Evolutionary conservation across 1,140 invertebrate species (phyloP).

Genomic region (Sarcophaga peregrina): DNA sequence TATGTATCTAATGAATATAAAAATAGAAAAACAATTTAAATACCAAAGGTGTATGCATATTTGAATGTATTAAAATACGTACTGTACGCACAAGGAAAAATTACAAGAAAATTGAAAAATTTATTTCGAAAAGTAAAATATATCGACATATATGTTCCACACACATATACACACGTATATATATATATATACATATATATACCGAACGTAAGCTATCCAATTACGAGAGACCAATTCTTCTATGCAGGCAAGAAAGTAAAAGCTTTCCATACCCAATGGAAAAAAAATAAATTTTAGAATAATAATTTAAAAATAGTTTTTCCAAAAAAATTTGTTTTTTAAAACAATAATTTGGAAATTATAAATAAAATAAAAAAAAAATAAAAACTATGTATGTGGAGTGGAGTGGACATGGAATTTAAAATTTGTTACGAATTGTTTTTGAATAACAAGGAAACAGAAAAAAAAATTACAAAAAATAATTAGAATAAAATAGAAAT

Average conservation of each 20-base stretch:
- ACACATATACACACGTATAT: no score
- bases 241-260: background rate
- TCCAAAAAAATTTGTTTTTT: no score
- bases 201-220: conserved; percentile 27
- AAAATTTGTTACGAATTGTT: no score
- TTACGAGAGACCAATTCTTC: conserved; percentile 12
- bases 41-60: background rate
- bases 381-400: background rate
- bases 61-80: background rate
- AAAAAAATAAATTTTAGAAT: no score
- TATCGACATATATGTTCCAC: no score
- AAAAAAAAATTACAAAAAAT: background rate
- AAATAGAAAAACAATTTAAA: no score
- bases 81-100: conserved; percentile 1
- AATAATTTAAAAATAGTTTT: no score
- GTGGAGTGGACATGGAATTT: no score
- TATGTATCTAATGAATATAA: no score
- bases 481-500: background rate
- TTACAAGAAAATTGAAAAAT: background rate
- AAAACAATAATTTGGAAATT: background rate
- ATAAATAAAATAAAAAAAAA: background rate
- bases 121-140: conserved; percentile 2
- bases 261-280: no score
- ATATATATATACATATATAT: background rate
- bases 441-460: no score